A percentile compares a stretch with the other conserved stretches of the same genome.
Evolutionary conservation across 2,797 vertebrate species (phyloP).

Genomic region (Amblyopsis hoosieri): DNA sequence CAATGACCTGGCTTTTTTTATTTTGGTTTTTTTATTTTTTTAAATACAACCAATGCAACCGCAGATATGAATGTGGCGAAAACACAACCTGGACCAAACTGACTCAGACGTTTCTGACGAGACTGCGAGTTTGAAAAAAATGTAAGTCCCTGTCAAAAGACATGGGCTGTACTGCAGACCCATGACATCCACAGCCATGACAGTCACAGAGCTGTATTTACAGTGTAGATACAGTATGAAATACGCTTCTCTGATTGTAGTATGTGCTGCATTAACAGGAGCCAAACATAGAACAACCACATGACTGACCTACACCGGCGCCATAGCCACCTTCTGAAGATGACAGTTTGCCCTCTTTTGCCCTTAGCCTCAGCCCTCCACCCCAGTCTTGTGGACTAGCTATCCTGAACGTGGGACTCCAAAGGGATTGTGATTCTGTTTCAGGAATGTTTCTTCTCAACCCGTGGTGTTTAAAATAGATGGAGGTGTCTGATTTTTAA

Average conservation of each 20-base stretch:
- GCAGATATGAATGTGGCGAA: slow-evolving; percentile 29
- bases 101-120: slow-evolving; percentile 26
- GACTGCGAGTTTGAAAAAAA: slow-evolving; percentile 43
- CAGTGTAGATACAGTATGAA: no score
- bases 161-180: slow-evolving; percentile 29
- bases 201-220: background rate
- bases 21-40: background rate
- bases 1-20: slow-evolving; percentile 40
- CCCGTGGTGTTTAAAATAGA: slow-evolving; percentile 80
- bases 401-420: slow-evolving; percentile 66
- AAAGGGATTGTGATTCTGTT: slow-evolving; percentile 76
- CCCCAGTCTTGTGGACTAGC: slow-evolving; percentile 57
- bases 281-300: no score
- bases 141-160: slow-evolving; percentile 33
- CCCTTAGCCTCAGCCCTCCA: slow-evolving; percentile 81
- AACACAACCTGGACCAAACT: slow-evolving; percentile 20
- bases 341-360: slow-evolving; percentile 12
- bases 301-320: no score
- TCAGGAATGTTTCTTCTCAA: slow-evolving; percentile 79
- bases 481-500: slow-evolving; percentile 87
- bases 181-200: slow-evolving; percentile 7
- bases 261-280: no score
- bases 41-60: slow-evolving; percentile 50
- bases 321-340: no score
- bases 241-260: no score